Evolutionary conservation across 2,888 invertebrate species (phyloP), one percentile per base, ranked within the genome.

Genomic region (Drosophila mettleri): DNA sequence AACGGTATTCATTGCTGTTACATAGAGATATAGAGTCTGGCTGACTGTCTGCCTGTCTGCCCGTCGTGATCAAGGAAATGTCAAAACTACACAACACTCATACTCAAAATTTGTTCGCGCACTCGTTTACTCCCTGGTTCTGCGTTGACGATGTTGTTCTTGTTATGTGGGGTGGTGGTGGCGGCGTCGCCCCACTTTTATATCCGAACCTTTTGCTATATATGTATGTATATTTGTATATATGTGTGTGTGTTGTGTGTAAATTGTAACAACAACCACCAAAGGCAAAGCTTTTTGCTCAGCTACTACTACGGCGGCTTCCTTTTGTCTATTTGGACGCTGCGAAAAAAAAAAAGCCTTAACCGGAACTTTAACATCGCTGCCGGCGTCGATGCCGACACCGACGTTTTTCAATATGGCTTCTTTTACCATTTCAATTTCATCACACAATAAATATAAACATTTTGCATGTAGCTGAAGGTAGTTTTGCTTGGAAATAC

Each of bases 191-290:
- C 80, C 88, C 81, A 88, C 76, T 58, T 78, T 78, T 54, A 12
- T 53, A 18, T 54, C 46, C 36, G 58, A 65, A 59, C 77, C 74
- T 81, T 85, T 66, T 66, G 67, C 54, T 49, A 43, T 54, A 29
- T 22, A 14, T 65, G 49, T 62, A 16, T 12, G 49, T 45, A 33
- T 39, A 34, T 67, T 3, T 24, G 54, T n/a, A n/a, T n/a, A n/a
- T n/a, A n/a, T 68, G 48, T 65, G 59, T 70, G 64, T 69, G 54
- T 70, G 54, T 66, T 70, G 65, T 67, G 45, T 69, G 48, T 55
- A 55, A 62, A 58, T 45, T 79, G 59, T 67, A 86, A 84, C 81
- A 88, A 78, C 89, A 84, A 88, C 83, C 89, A 83, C 87, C 87
- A 74, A 71, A 69, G 60, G 70, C 78, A 58, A 64, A 86, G 87